Evolutionary conservation across 2,113 vertebrate genomes (phyloP), one percentile per base, ranked within the genome.

Genomic region (Zeus faber): DNA sequence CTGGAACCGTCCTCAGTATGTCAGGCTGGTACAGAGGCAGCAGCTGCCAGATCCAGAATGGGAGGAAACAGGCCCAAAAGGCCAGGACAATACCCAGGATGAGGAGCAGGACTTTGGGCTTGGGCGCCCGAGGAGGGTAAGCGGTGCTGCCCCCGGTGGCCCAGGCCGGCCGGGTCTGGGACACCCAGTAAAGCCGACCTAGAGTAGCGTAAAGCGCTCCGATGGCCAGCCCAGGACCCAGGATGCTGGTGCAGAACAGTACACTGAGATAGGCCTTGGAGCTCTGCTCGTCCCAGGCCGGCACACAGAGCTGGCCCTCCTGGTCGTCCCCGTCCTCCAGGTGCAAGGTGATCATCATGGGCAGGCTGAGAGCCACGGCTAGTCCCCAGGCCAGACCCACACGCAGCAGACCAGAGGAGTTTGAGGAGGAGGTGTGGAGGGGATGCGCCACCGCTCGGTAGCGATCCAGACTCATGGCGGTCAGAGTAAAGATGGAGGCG

Each of bases 21-120:
- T 90, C 87, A 0, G 89, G 89, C 43, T 85, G 68, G 76, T 93
- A 93, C 8, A 93, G 83, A 1, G 88, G 91, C 20, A 92, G 80
- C 54, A 93, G 84, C 74, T 93, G 92, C 92, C 91, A 92, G 59
- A 92, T 72, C 91, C 92, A 93, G 74, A 93, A 93, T 5, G 92
- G 91, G 1, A 93, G 85, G 62, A 93, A 93, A 61, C 92, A 93
- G 24, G 90, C 90, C 92, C 91, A 93, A 60, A 92, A 93, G 11
- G 89, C 80, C 45, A 92, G 70, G 18, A 93, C 92, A 10, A 92
- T 92, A 13, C 90, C 82, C 26, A 92, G 80, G 43, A 92, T 92
- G 62, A 92, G 88, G 4, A 91, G 81, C 58, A 93, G 85, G 8
- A 93, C 91, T 75, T 89, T 92, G 27, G 89, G 90, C 61, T 86